These are phyloP conservation scores for Dufourea novaeangliae DNA, from an alignment of 1,140 invertebrate genomes.

Conservation along the genomic window DNA sequence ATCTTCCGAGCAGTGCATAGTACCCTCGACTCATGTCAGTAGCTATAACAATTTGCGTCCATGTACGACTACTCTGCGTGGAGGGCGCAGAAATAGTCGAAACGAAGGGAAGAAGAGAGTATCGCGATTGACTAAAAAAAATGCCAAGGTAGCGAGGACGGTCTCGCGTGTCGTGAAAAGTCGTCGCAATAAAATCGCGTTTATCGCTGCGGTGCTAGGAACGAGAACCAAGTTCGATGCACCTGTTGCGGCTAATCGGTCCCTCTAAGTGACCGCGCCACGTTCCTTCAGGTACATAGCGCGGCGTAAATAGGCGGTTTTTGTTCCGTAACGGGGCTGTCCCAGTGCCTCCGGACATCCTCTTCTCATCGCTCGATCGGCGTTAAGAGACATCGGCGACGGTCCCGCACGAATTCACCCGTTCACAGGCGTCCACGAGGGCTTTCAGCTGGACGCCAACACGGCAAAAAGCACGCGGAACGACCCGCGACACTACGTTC, in stretches of 20 bases:
- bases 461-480: background rate
- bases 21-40: background rate
- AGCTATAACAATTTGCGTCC: background rate
- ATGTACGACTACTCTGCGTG: background rate
- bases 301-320: constrained; percentile 52
- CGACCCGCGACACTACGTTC: background rate
- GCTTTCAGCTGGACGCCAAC: background rate
- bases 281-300: constrained; percentile 63
- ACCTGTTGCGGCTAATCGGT: constrained; percentile 65
- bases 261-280: constrained; percentile 60
- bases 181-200: constrained; percentile 21
- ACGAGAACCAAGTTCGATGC: constrained; percentile 58
- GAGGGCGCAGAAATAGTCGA: background rate
- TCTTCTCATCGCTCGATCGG: constrained; percentile 45
- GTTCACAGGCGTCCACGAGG: background rate
- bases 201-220: constrained; percentile 22
- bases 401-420: constrained; percentile 45
- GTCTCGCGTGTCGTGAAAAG: constrained; percentile 17
- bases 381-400: constrained; percentile 18
- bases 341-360: constrained; percentile 23
- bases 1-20: too few species aligned
- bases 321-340: constrained; percentile 55
- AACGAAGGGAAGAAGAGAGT: background rate
- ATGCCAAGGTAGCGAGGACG: background rate
- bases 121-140: background rate